phyloP scores from a whole-genome alignment of 2,888 invertebrate genomes.

The Tuberolachnus salignus region DNA sequence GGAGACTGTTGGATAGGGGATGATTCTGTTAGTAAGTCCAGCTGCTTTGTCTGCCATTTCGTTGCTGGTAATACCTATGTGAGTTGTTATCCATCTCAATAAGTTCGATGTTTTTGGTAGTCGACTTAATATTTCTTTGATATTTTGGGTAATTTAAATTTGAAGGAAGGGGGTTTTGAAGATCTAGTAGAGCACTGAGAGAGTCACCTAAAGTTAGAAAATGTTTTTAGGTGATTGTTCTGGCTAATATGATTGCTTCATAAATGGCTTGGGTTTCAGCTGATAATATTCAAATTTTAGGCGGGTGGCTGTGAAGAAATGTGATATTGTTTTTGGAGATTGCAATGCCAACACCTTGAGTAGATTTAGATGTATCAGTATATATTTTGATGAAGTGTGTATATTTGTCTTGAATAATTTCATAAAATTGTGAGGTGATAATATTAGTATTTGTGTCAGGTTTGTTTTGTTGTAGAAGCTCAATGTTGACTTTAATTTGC shows the following conservation, averaged over 20 bases:
- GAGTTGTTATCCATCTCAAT: too few species aligned
- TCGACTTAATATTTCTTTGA: too few species aligned
- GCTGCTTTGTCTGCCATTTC: background rate
- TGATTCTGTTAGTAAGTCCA: background rate
- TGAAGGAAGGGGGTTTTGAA: background rate
- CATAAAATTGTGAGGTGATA: background rate
- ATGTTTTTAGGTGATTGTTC: background rate
- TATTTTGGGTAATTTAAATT: too few species aligned
- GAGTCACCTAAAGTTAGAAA: background rate
- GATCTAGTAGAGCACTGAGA: background rate
- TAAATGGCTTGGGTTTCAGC: background rate
- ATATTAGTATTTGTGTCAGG: too few species aligned
- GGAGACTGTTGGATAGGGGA: background rate
- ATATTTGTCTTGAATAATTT: background rate
- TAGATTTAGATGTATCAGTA: constrained; percentile 5
- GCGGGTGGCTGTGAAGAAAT: background rate
- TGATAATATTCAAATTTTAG: background rate
- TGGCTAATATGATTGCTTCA: background rate
- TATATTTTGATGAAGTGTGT: too few species aligned
- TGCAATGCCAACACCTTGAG: background rate
- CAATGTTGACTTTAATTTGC: too few species aligned
- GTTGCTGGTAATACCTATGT: background rate
- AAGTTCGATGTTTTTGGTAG: too few species aligned
- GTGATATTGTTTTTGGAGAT: background rate
- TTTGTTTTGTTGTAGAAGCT: too few species aligned